Evolutionary conservation across 2,113 vertebrate species (phyloP), one percentile per base, ranked within the genome.

Genomic region (Accipiter cooperii): DNA sequence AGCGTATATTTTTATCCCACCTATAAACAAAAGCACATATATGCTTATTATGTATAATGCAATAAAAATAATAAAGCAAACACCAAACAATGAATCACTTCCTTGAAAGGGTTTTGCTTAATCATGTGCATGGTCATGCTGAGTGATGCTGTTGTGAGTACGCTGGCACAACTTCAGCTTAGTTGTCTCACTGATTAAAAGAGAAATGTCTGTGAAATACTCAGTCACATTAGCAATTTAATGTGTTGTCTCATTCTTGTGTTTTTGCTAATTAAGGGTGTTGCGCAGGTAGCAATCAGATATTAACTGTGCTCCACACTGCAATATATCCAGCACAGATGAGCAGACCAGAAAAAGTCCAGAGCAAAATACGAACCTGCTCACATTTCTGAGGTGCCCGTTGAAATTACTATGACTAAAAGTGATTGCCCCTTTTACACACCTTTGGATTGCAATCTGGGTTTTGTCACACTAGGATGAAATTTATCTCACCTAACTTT

Each of bases 61-160:
- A 80, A 65, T 79, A 51, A 80, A 91, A 96, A 87, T 38, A 12
- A 95, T 87, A 87, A 95, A 81, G 7, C 54, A 89, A 95, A 84
- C 49, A 19, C 47, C 80, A 89, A 90, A 9, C 54, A 83, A 52
- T 82, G 64, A 96, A 70, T 96, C 90, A 94, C 52, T 84, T 89
- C 57, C 57, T 83, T 87, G 78, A 76, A 74, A 82, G 54, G 42
- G 47, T 38, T 90, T 83, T 93, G 46, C 36, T 70, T 65, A 46
- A 84, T 95, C 82, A 94, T 11, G 4, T 89, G 80, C 42, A 20
- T 5, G 33, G 52, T 75, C 78, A 88, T 40, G 38, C 54, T 40
- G 10, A 92, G 28, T 38, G 80, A 57, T 75, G 61, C 38, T 83
- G n/a, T 51, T 85, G 42, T n/a, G 78, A 65, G n/a, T 36, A 55